Base-by-base conservation (phyloP, 2,113 vertebrate species). In the Dipodomys stephensi region DNA sequence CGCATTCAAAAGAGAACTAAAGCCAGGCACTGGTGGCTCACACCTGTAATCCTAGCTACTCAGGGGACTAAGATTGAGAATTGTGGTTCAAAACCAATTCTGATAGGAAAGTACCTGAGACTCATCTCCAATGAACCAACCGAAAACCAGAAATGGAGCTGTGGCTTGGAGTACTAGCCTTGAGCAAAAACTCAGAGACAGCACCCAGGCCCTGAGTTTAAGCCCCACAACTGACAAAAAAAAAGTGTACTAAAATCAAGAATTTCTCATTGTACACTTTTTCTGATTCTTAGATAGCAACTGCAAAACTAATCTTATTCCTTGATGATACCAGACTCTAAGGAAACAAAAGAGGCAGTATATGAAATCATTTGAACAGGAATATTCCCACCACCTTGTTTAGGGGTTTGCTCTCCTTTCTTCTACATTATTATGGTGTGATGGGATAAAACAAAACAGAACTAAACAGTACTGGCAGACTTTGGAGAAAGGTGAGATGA, bases 351-450 rank as follows among this genome's bases (percentile, higher is more conserved):
- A 28, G 39, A 44, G 74, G n/a, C 4, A 10, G 7, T 0, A 0
- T 44, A 57, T 20, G 62, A 92, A 96, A 82, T 83, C 8, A 60
- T 72, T 35, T 93, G 62, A 90, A 62, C 4, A 89, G 4, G 7
- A 86, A 19, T 46, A 72, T 85, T 93, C 89, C 92, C 8, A 6
- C 32, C 79, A 57, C 62, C 27, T 72, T 16, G 32, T 82, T 30
- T 79, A 62, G 7, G 2, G 35, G 15, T 86, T 77, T 8, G n/a
- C 83, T 65, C 7, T 91, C 15, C 27, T 32, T 89, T 90, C 73
- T 93, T 93, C 69, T 35, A 32, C 62, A 18, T 82, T 16, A 92
- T 4, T 65, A 18, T 16, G 10, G 28, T 44, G 19, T 39, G 9
- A 12, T 74, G 20, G 44, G 79, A 89, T 39, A 91, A 62, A 30